Evolutionary conservation across 2,888 invertebrate genomes (phyloP).

Genomic region (Hetaerina titia): DNA sequence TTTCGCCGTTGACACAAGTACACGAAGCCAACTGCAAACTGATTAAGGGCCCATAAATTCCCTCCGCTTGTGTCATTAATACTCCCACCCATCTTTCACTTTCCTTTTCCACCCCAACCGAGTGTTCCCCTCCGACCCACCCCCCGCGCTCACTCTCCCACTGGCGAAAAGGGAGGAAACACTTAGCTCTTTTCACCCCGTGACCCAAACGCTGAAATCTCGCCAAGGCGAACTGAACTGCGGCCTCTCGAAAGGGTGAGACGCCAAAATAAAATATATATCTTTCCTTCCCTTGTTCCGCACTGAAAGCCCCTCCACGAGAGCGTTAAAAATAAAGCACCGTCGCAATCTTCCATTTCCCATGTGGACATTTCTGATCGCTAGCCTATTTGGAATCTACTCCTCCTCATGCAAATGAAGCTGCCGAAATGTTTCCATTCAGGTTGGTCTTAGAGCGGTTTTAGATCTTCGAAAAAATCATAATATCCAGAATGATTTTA

Average conservation of each 20-base stretch:
- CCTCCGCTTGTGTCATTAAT: not conserved
- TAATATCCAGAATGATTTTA: too few relatives aligned
- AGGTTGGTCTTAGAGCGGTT: too few relatives aligned
- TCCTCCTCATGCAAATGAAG: too few relatives aligned
- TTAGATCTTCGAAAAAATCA: too few relatives aligned
- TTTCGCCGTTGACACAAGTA: not conserved
- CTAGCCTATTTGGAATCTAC: too few relatives aligned
- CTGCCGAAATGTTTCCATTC: too few relatives aligned
- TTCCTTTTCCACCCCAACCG: not conserved
- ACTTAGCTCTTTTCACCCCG: not conserved
- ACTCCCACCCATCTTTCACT: not conserved
- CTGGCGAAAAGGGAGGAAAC: not conserved
- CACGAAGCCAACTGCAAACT: not conserved
- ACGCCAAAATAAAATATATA: not conserved
- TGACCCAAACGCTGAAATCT: not conserved
- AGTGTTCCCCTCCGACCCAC: not conserved
- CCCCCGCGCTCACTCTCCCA: not conserved
- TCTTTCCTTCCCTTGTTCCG: not conserved
- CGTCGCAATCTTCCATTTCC: too few relatives aligned
- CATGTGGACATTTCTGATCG: too few relatives aligned
- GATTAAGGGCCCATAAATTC: not conserved
- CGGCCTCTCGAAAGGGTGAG: not conserved
- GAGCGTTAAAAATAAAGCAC: not conserved
- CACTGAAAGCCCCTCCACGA: not conserved
- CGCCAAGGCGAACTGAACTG: not conserved